Base-by-base conservation (phyloP, 2,888 invertebrate species). In the Cremastobaeus sp. region DNA sequence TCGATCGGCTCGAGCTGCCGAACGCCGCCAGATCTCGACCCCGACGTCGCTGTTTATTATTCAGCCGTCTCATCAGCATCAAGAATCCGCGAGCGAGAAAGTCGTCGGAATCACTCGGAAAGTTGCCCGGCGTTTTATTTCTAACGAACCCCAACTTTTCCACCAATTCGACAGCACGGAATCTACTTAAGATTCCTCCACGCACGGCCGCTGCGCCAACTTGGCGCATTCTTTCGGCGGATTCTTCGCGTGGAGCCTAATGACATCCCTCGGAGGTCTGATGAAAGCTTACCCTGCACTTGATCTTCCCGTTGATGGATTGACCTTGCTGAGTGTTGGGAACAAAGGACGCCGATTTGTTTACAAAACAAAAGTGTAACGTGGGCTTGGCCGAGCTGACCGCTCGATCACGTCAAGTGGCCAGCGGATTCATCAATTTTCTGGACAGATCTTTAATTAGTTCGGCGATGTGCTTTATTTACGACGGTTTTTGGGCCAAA, bases 391-490 rank as follows among this genome's bases (percentile, higher is more conserved):
- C 18, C 48, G 17, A 48, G 20, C 39, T 30, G 47, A 37, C 12
- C 39, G 34, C 21, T 21, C 9, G 47, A 17, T 43, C 62, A 48
- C 35, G 25, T 11, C 14, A 14, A 14, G 55, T 28, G 25, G 25
- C 43, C 8, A 11, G 4, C 17, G 0, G 32, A 15, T 11, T 76
- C 82, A 82, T 84, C 81, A 83, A 82, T 82, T 82, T 81, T 78
- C 48, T 76, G 66, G 76, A 52, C 64, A 69, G 79, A 81, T 74
- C 79, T 80, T 83, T 83, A 84, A 84, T 84, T 84, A 82, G 81
- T 78, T 78, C 18, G 18, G 70, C 70, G 77, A 78, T 76, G 82
- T 83, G 78, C 81, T 82, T 83, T 84, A 84, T 84, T 84, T 84
- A 83, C 82, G 80, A 77, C 76, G 55, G 60, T 62, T 69, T 64